These are phyloP conservation scores for Carposina sasakii DNA, from an alignment of 1,140 invertebrate species.

Conservation along the genomic window DNA sequence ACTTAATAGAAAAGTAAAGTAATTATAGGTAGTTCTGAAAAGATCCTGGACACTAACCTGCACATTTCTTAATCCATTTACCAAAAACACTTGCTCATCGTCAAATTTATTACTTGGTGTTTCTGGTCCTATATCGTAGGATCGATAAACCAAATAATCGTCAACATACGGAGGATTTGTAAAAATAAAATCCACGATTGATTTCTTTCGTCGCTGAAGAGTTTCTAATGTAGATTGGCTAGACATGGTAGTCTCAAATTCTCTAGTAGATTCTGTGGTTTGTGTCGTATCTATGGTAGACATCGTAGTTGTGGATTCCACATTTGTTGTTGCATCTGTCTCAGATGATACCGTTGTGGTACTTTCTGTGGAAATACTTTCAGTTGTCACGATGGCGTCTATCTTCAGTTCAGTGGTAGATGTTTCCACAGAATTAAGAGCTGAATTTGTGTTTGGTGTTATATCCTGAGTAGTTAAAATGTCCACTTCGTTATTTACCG, in stretches of 20 bases:
- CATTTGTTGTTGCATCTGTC: conserved; percentile 22
- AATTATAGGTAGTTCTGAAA: too few relatives aligned
- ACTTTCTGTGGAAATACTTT: neutral
- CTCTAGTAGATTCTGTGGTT: conserved; percentile 11
- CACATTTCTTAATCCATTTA: conserved; percentile 59
- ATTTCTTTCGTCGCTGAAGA: conserved; percentile 54
- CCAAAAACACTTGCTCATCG: conserved; percentile 51
- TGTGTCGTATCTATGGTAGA: conserved; percentile 12
- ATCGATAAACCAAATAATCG: conserved; percentile 51
- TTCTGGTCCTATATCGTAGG: conserved; percentile 42
- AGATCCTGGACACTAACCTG: conserved; percentile 34
- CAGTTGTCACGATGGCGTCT: neutral
- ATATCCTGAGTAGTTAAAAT: conserved; percentile 4
- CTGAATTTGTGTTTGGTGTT: neutral
- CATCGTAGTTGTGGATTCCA: conserved; percentile 18
- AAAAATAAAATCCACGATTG: conserved; percentile 57
- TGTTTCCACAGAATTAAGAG: conserved; percentile 14
- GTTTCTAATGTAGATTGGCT: conserved; percentile 48
- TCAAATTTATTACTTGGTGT: conserved; percentile 26
- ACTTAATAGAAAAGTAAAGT: neutral
- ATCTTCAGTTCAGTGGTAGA: conserved; percentile 17
- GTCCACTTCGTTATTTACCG: conserved; percentile 26
- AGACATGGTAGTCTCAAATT: conserved; percentile 10
- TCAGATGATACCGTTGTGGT: conserved; percentile 14
- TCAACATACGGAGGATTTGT: conserved; percentile 49